phyloP scores from a whole-genome alignment of 2,113 vertebrate genomes.

The Parus major region DNA sequence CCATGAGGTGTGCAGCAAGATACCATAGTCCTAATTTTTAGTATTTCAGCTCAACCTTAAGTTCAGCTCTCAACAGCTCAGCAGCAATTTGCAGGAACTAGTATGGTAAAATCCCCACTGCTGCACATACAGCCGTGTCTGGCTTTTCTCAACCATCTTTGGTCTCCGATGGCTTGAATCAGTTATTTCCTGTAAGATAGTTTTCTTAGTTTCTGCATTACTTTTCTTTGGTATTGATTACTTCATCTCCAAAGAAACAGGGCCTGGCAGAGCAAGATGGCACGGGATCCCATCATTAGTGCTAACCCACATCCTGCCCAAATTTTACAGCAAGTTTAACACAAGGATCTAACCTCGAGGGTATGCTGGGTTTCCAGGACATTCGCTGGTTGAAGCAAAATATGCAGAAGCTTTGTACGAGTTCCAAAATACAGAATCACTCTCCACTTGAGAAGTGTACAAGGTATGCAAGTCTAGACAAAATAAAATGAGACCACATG shows the following conservation, averaged over 20 bases:
- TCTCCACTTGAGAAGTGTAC: not conserved
- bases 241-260: not conserved
- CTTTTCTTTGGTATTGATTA: not conserved
- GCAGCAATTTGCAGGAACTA: not conserved
- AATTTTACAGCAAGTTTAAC: not conserved
- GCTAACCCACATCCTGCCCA: not conserved
- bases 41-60: not conserved
- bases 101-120: not conserved
- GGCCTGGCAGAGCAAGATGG: not conserved
- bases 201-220: not conserved
- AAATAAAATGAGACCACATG: not conserved
- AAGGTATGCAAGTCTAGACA: not conserved
- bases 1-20: not conserved
- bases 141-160: not conserved
- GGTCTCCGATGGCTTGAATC: not conserved
- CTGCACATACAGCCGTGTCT: not conserved
- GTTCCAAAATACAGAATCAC: not conserved
- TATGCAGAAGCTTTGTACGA: not conserved
- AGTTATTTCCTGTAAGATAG: not conserved
- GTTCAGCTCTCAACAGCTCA: not conserved
- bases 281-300: not conserved
- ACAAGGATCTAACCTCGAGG: not conserved
- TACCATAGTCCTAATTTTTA: not conserved
- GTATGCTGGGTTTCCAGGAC: constrained; percentile 6
- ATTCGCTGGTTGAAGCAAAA: not conserved